Conservation (phyloP, 2,888 invertebrate species). For the Eupelmus urozonus region DNA sequence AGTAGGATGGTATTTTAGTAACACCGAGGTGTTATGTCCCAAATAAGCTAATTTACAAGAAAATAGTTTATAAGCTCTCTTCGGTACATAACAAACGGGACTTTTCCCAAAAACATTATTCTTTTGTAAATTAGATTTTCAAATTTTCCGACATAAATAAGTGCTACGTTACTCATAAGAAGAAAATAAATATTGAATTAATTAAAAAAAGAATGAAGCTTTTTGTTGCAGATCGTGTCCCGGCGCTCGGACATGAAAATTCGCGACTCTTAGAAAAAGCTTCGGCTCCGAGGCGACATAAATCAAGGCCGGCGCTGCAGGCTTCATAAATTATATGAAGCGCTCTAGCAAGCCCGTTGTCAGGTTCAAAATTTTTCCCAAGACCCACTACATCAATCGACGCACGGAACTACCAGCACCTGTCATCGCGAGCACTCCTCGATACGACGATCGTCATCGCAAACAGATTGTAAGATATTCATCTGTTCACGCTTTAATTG, state of each 20-base stretch:
- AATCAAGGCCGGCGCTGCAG: slow-evolving; percentile 13
- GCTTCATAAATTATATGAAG: slow-evolving; percentile 58
- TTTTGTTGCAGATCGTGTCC: slow-evolving; percentile 3
- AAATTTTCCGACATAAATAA: too few species aligned
- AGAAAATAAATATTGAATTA: too few species aligned
- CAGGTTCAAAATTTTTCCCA: slow-evolving; percentile 56
- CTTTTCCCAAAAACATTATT: too few species aligned
- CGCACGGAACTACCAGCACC: slow-evolving; percentile 22
- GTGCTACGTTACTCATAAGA: too few species aligned
- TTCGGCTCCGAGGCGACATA: not conserved
- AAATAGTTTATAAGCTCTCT: too few species aligned
- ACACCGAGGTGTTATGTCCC: too few species aligned
- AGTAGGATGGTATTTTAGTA: too few species aligned
- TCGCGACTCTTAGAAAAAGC: slow-evolving; percentile 23
- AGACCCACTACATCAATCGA: slow-evolving; percentile 46
- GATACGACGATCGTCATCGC: slow-evolving; percentile 39
- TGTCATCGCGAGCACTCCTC: slow-evolving; percentile 12
- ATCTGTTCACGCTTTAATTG: too few species aligned
- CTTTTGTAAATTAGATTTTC: too few species aligned
- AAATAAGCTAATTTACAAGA: too few species aligned
- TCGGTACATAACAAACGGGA: too few species aligned
- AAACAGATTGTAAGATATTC: slow-evolving; percentile 26
- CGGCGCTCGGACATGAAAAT: slow-evolving; percentile 19
- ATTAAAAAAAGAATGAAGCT: not conserved
- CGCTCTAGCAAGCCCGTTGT: slow-evolving; percentile 57